Percentiles rank a stretch among this genome's conserved stretches.
Evolutionary conservation across 2,113 vertebrate species (phyloP).

Genomic region (Pholis gunnellus): DNA sequence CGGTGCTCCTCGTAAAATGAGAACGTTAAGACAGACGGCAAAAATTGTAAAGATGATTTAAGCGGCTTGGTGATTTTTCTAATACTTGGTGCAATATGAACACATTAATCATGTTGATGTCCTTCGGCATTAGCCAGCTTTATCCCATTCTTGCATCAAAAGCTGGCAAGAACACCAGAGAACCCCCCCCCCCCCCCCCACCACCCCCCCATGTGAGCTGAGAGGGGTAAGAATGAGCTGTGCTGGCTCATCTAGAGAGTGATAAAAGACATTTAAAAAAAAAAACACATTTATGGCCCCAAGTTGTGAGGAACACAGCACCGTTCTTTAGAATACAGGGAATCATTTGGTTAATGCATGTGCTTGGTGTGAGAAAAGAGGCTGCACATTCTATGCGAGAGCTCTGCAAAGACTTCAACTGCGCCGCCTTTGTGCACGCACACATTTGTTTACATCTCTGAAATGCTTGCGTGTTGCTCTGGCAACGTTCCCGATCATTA

Average conservation of each 20-base stretch:
- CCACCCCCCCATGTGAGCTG: slow-evolving; percentile 14
- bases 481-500: slow-evolving; percentile 71
- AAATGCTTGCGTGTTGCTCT: slow-evolving; percentile 72
- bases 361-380: slow-evolving; percentile 24
- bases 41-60: slow-evolving; percentile 26
- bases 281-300: slow-evolving; percentile 25
- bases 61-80: slow-evolving; percentile 1
- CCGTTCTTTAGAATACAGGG: slow-evolving; percentile 37
- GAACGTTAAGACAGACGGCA: slow-evolving; percentile 10
- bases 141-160: slow-evolving; percentile 35
- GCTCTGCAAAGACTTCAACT: slow-evolving; percentile 50
- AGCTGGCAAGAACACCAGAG: slow-evolving; percentile 31
- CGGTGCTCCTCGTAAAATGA: slow-evolving; percentile 18
- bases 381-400: slow-evolving; percentile 28
- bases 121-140: slow-evolving; percentile 39
- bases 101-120: slow-evolving; percentile 4
- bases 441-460: slow-evolving; percentile 74
- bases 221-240: slow-evolving; percentile 23
- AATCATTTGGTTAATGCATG: slow-evolving; percentile 19
- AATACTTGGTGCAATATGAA: neutral
- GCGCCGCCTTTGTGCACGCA: slow-evolving; percentile 49
- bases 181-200: neutral
- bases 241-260: slow-evolving; percentile 35
- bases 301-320: slow-evolving; percentile 21
- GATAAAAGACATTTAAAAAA: slow-evolving; percentile 6